Conservation (phyloP, 1,140 invertebrate species). For the Neuroterus valhalla region DNA sequence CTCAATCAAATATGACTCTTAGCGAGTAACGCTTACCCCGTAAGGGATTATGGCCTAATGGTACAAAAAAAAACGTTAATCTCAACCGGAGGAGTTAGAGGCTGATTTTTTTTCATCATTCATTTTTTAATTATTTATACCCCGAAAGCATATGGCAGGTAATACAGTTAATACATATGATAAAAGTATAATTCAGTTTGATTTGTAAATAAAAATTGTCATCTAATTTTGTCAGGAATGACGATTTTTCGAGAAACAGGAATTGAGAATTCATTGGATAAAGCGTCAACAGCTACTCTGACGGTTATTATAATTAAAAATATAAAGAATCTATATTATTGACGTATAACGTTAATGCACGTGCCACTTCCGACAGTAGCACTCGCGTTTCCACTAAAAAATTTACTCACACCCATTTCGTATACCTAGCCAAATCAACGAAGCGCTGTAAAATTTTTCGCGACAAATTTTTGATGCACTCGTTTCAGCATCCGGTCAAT, state of each 20-base stretch:
- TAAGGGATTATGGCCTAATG: too few species aligned
- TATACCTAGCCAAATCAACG: constrained; percentile 26
- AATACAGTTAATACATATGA: constrained; percentile 62
- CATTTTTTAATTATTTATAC: not conserved
- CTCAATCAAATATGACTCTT: too few species aligned
- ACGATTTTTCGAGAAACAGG: constrained; percentile 7
- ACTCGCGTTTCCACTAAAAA: constrained; percentile 57
- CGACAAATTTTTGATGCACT: constrained; percentile 34
- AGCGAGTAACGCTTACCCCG: too few species aligned
- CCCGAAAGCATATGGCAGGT: not conserved
- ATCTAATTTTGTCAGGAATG: constrained; percentile 59
- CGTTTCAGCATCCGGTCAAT: constrained; percentile 36
- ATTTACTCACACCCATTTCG: constrained; percentile 49
- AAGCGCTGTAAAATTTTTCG: constrained; percentile 32
- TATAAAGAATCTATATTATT: constrained; percentile 68
- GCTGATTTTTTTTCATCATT: too few species aligned
- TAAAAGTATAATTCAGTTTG: constrained; percentile 68
- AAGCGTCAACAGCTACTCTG: constrained; percentile 36
- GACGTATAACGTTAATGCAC: constrained; percentile 62
- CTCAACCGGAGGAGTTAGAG: too few species aligned
- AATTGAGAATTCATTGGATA: not conserved
- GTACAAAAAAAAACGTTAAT: too few species aligned
- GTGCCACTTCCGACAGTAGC: constrained; percentile 27
- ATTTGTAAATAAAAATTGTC: constrained; percentile 68
- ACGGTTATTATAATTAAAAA: constrained; percentile 66